These are phyloP conservation scores for Nerophis ophidion DNA, from an alignment of 2,113 vertebrate species.

Conservation along the genomic window DNA sequence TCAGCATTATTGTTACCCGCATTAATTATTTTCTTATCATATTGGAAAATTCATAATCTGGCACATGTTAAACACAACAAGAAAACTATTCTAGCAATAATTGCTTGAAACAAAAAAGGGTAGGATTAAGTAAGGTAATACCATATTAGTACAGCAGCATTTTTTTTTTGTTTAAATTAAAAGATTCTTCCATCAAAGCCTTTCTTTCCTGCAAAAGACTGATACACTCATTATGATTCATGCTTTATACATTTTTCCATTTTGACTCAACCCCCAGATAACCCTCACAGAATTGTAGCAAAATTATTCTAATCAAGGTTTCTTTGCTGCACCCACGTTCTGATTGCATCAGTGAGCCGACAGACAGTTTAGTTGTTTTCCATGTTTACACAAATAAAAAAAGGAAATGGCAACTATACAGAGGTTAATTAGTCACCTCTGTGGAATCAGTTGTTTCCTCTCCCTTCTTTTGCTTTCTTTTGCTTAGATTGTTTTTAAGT, in stretches of 20 bases:
- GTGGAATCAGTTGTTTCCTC: constrained; percentile 32
- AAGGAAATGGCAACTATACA: constrained; percentile 53
- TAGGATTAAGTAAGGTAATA: neutral
- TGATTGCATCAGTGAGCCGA: constrained; percentile 33
- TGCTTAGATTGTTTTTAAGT: constrained; percentile 28
- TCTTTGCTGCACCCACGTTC: constrained; percentile 21
- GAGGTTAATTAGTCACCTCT: constrained; percentile 59
- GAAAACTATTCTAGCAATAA: neutral
- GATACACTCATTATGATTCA: neutral
- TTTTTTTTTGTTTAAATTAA: neutral
- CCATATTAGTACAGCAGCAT: neutral
- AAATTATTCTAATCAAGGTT: neutral
- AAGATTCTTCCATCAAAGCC: neutral
- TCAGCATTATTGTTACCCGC: no score
- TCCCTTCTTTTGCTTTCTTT: constrained; percentile 20
- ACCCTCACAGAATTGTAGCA: constrained; percentile 15
- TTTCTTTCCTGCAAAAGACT: neutral
- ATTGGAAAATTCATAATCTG: no score
- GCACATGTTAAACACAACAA: no score
- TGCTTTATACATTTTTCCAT: neutral
- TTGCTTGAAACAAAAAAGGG: neutral
- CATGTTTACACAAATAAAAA: constrained; percentile 30
- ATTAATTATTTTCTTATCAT: no score
- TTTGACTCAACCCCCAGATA: neutral
- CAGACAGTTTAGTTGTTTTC: constrained; percentile 16